These are phyloP conservation scores for Zoanthus sociatus DNA, from an alignment of 92 coral and sea anemone genomes.

Conservation along the genomic window DNA sequence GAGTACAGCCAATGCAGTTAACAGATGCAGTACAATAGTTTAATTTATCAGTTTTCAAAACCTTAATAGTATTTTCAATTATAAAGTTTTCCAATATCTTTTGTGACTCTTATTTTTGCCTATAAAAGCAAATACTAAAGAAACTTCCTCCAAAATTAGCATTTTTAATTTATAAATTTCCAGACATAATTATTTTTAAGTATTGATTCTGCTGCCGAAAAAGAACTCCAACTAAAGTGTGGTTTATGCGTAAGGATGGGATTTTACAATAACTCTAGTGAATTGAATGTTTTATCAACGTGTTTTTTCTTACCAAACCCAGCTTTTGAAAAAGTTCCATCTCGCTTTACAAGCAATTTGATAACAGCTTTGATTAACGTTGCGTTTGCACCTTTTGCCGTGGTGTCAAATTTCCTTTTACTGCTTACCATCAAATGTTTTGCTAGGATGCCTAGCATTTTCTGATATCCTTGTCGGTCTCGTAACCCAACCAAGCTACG, in stretches of 20 bases:
- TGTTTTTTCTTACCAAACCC: conserved; percentile 79
- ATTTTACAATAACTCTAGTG: not conserved
- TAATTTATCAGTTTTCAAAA: not conserved
- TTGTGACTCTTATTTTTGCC: not conserved
- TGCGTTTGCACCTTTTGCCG: conserved; percentile 74
- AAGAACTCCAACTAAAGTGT: not conserved
- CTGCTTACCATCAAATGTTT: conserved; percentile 69
- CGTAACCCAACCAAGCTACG: conserved; percentile 73
- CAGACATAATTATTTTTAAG: not conserved
- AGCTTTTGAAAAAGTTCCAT: conserved; percentile 56
- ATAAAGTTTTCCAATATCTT: conserved; percentile 14
- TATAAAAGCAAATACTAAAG: not conserved
- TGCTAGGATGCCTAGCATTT: conserved; percentile 78
- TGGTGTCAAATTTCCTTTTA: conserved; percentile 63
- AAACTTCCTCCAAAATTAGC: not conserved
- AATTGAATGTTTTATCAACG: not conserved
- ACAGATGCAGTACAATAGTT: too few relatives aligned
- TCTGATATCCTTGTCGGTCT: conserved; percentile 76
- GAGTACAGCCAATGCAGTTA: not conserved
- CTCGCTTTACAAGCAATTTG: conserved; percentile 71
- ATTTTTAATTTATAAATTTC: not conserved
- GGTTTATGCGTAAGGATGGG: not conserved
- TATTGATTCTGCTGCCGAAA: not conserved
- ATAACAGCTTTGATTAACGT: conserved; percentile 70
- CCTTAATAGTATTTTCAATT: not conserved